Base-by-base conservation (phyloP, 2,888 invertebrate species). In the Cantharis rufa region DNA sequence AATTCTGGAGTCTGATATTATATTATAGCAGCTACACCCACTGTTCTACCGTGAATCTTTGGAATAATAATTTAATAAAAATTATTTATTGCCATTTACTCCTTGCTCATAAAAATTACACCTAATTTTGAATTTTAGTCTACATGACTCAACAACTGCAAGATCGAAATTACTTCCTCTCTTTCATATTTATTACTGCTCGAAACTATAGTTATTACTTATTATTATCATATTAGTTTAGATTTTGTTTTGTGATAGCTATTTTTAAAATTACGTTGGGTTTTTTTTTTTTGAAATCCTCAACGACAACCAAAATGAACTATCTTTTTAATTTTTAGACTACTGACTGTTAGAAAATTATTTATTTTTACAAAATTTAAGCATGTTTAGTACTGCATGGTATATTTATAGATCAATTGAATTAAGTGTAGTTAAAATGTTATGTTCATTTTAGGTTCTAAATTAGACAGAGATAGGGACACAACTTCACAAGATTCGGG, bases 401-500 rank as follows among this genome's bases (percentile, higher is more conserved):
- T 64, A 11, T 64, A 16, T 64, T 21, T 18, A 64, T 64, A 32
- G 13, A 32, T 5, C 32, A 32, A 32, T 32, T 32, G 32, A 69
- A 24, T 69, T 70, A 18, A 32, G 48, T 48, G 48, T 70, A 28
- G 28, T 27, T 24, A 15, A 32, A 15, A 70, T 63, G 24, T 15
- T 28, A 69, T 69, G 24, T 69, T 27, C 28, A 69, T 69, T 24
- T 69, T 78, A 84, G 87, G 87, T 77, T 83, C 87, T 83, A 89
- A 91, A 83, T 87, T 91, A 81, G 88, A 89, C 79, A 85, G 88
- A 75, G 91, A 91, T 89, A 91, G 92, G 87, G 93, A 89, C 82
- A 93, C 93, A 82, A 94, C 94, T 15, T 96, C 95, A 80, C 95
- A 96, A 86, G 96, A 96, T 86, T 95, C 95, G 9, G 96, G 96